phyloP scores from a whole-genome alignment of 1,140 invertebrate genomes.

The Lepidurus packardi region DNA sequence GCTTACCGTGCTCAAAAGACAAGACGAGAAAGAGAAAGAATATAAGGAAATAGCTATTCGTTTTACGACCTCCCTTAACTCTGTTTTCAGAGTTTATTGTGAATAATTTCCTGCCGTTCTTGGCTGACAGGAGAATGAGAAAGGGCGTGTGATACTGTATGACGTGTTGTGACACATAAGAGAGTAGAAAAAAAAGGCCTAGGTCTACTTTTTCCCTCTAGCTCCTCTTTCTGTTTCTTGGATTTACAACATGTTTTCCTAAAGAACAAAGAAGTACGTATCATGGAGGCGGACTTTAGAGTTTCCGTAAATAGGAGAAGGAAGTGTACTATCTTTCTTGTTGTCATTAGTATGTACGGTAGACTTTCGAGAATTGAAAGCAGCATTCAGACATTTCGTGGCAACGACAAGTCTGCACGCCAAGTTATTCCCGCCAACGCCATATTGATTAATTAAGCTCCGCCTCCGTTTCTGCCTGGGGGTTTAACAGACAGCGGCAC shows the following conservation, averaged over 20 bases:
- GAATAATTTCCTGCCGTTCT: neutral
- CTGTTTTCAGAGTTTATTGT: too few relatives aligned
- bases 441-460: constrained; percentile 22
- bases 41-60: neutral
- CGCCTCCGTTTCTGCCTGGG: neutral
- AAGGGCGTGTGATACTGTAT: neutral
- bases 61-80: too few relatives aligned
- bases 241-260: neutral
- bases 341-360: neutral
- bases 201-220: neutral
- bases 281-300: neutral
- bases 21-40: neutral
- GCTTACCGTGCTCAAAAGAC: neutral
- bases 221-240: neutral
- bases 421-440: constrained; percentile 1
- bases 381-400: neutral
- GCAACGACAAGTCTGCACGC: neutral
- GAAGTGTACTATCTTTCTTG: neutral
- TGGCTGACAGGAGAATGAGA: neutral
- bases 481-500: neutral
- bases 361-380: too few relatives aligned
- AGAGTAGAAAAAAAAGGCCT: neutral
- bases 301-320: neutral
- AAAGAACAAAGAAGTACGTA: neutral
- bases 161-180: neutral